These are phyloP conservation scores for Penaeus japonicus DNA, from an alignment of 1,140 invertebrate genomes.

Conservation along the genomic window DNA sequence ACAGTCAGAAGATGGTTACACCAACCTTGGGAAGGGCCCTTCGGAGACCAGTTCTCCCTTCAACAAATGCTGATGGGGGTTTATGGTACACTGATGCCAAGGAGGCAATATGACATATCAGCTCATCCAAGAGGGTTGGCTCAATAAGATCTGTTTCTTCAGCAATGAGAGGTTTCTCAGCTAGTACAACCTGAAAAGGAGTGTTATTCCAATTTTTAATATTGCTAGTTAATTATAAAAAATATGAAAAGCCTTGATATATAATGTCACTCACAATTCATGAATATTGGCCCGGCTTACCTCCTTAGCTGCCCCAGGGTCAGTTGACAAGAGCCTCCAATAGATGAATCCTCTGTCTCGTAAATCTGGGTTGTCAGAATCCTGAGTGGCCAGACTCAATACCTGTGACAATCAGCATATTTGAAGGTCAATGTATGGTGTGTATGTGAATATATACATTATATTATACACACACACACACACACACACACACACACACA, in stretches of 20 bases:
- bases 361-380: constrained; percentile 99
- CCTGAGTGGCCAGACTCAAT: constrained; percentile 72
- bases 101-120: constrained; percentile 99
- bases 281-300: neutral
- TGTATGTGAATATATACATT: too few species aligned
- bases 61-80: constrained; percentile 98
- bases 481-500: too few species aligned
- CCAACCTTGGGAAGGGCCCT: constrained; percentile 58
- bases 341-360: constrained; percentile 99
- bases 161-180: constrained; percentile 98
- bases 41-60: constrained; percentile 71
- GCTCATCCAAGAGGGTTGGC: constrained; percentile 95
- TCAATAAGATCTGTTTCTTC: constrained; percentile 99
- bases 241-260: neutral
- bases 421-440: neutral
- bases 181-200: constrained; percentile 81
- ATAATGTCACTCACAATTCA: neutral
- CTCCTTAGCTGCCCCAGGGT: constrained; percentile 98
- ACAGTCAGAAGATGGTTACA: neutral
- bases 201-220: neutral
- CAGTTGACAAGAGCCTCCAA: constrained; percentile 97
- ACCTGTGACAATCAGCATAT: constrained; percentile 19
- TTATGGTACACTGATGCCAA: constrained; percentile 99
- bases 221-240: neutral
- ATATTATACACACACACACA: too few species aligned